A percentile compares a stretch with the other conserved stretches of the same genome.
Evolutionary conservation across 2,888 invertebrate species (phyloP).

Genomic region (Adelphocoris suturalis): DNA sequence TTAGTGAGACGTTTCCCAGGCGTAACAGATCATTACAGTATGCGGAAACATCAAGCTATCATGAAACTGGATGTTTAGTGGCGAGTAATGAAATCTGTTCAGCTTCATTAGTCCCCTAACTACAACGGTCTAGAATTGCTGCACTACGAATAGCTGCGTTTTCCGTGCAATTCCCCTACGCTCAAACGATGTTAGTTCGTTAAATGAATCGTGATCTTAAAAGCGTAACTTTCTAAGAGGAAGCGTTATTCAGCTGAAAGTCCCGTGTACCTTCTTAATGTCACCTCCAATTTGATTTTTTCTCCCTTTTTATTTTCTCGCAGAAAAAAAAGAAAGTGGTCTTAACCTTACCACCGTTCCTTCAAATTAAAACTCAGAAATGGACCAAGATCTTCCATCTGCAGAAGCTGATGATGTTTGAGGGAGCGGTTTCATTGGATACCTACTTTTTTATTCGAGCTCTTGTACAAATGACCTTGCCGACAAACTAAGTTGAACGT

Average conservation of each 20-base stretch:
- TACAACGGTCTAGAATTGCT: neutral
- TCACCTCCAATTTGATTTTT: constrained; percentile 26
- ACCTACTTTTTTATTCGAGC: constrained; percentile 7
- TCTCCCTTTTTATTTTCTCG: neutral
- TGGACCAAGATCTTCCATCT: neutral
- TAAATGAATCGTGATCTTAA: constrained; percentile 6
- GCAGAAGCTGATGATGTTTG: neutral
- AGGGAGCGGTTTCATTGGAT: neutral
- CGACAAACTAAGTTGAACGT: constrained; percentile 31
- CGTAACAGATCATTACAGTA: neutral
- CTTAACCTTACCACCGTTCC: neutral
- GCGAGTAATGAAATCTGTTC: neutral
- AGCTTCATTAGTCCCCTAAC: neutral
- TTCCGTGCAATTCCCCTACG: neutral
- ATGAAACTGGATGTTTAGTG: neutral
- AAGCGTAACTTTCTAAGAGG: constrained; percentile 29
- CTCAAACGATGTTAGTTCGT: constrained; percentile 39
- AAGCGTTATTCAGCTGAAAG: neutral
- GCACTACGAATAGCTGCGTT: constrained; percentile 9
- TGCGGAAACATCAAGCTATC: neutral
- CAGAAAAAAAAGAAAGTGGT: constrained; percentile 1
- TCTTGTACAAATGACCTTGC: constrained; percentile 7
- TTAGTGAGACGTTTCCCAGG: too few species aligned
- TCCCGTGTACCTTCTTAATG: neutral
- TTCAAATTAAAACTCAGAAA: neutral